These are phyloP conservation scores for Papilio helenus DNA, from an alignment of 1,140 invertebrate species.

Conservation along the genomic window DNA sequence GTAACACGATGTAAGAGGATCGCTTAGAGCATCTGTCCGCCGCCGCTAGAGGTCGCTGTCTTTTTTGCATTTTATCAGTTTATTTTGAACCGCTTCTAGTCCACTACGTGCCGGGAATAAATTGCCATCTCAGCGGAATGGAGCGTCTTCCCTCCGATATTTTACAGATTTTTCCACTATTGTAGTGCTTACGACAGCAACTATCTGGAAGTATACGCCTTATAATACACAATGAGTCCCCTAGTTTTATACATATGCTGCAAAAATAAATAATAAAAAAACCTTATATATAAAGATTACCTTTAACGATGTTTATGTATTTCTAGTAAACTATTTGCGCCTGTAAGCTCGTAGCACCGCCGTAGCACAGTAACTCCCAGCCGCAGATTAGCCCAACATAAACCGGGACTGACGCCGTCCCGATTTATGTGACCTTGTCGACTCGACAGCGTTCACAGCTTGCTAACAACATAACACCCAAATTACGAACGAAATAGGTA, in stretches of 20 bases:
- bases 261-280: not conserved
- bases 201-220: not conserved
- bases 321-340: not conserved
- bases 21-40: conserved; percentile 11
- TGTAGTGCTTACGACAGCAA: not conserved
- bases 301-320: not conserved
- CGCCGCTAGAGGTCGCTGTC: not conserved
- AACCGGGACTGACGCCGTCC: not conserved
- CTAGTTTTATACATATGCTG: not conserved
- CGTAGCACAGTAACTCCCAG: not conserved
- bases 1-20: conserved; percentile 4
- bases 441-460: not conserved
- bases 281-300: not conserved
- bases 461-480: not conserved
- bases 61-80: conserved; percentile 50
- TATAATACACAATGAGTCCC: not conserved
- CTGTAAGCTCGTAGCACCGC: not conserved
- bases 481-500: not conserved
- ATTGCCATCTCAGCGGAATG: conserved; percentile 41
- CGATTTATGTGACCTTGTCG: conserved; percentile 3
- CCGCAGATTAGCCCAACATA: not conserved
- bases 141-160: not conserved
- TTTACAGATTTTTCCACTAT: not conserved
- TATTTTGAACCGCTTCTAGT: conserved; percentile 46
- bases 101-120: conserved; percentile 52